Evolutionary conservation across 2,888 invertebrate genomes (phyloP).

Genomic region (Rhabditoides inermis): DNA sequence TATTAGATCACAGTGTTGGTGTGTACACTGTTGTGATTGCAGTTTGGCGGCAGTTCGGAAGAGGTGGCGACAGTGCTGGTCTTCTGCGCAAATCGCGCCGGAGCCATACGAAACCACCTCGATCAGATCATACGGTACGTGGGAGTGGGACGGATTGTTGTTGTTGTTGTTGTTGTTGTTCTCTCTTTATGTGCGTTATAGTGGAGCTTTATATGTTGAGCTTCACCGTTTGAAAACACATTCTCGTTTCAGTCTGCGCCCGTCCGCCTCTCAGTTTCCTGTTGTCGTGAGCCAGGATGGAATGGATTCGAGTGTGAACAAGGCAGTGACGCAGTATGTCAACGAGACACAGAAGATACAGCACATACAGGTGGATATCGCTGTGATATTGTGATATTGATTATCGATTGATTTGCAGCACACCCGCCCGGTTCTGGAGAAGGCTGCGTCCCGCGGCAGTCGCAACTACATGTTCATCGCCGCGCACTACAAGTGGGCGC

Average conservation of each 20-base stretch:
- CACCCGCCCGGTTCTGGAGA: no score
- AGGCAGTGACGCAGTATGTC: conserved; percentile 24
- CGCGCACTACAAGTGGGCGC: conserved; percentile 90
- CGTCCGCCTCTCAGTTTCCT: conserved; percentile 31
- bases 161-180: background rate
- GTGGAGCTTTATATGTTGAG: no score
- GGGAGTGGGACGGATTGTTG: background rate
- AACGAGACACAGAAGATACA: conserved; percentile 11
- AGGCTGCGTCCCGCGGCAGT: background rate
- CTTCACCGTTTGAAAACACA: no score
- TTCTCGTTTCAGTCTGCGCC: conserved; percentile 22
- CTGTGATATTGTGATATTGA: no score
- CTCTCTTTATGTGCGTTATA: background rate
- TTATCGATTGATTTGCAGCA: no score
- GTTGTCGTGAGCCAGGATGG: conserved; percentile 49
- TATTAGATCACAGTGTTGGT: no score
- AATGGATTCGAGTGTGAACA: conserved; percentile 16
- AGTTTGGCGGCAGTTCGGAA: no score
- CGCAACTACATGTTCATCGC: conserved; percentile 62
- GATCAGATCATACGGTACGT: conserved; percentile 33
- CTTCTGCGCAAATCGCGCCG: conserved; percentile 38
- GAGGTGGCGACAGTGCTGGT: conserved; percentile 43
- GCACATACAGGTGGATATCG: conserved; percentile 12
- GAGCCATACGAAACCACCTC: conserved; percentile 43
- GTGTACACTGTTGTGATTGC: no score